Conservation (phyloP, 1,140 invertebrate genomes). For the Ruditapes philippinarum region DNA sequence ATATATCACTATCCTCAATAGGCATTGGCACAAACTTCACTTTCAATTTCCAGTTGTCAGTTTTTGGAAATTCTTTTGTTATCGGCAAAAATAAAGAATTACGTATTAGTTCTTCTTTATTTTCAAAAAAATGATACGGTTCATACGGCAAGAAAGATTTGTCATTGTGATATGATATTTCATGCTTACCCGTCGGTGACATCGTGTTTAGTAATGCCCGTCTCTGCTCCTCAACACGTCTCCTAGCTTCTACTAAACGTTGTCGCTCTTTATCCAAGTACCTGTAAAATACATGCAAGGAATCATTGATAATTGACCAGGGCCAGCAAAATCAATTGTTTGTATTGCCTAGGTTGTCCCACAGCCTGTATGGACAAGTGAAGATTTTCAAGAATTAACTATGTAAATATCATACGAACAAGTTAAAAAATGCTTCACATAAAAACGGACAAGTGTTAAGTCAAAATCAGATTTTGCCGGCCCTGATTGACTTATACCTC, state of each 20-base stretch:
- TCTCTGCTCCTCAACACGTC: conserved; percentile 49
- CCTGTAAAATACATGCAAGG: conserved; percentile 40
- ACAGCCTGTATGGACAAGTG: too few relatives aligned
- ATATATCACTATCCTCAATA: not conserved
- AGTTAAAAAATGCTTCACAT: too few relatives aligned
- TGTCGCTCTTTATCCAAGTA: conserved; percentile 58
- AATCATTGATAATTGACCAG: too few relatives aligned
- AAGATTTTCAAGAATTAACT: too few relatives aligned
- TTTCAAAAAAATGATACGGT: conserved; percentile 34
- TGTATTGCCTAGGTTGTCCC: too few relatives aligned
- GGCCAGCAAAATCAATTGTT: too few relatives aligned
- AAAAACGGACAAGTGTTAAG: too few relatives aligned
- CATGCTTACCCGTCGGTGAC: conserved; percentile 42
- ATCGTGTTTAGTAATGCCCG: not conserved
- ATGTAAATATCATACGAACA: too few relatives aligned
- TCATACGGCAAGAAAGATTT: conserved; percentile 38
- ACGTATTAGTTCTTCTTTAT: conserved; percentile 10
- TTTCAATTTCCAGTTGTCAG: conserved; percentile 23
- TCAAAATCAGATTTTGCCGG: too few relatives aligned
- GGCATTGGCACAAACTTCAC: conserved; percentile 48
- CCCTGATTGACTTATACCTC: too few relatives aligned
- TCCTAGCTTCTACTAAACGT: conserved; percentile 49
- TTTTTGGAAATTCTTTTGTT: not conserved
- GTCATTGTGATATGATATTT: conserved; percentile 51
- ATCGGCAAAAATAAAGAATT: conserved; percentile 54